These are phyloP conservation scores for Pelmatolapia mariae DNA, from an alignment of 2,113 vertebrate genomes.

Conservation along the genomic window DNA sequence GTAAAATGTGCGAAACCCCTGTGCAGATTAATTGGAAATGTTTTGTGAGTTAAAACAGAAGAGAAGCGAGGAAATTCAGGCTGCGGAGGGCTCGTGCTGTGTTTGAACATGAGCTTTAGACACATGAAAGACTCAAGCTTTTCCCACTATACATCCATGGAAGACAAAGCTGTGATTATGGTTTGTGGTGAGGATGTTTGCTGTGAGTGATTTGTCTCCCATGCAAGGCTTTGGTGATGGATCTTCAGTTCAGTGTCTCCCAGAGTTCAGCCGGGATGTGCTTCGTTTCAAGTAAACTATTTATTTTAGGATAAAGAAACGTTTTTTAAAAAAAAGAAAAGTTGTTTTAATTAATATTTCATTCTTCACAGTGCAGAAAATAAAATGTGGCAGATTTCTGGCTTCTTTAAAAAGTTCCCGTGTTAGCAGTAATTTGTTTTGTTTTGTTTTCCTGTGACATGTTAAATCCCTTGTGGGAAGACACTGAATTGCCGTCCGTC, in stretches of 20 bases:
- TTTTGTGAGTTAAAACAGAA: not conserved
- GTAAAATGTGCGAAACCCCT: not conserved
- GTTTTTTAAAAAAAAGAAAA: not conserved
- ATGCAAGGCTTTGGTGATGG: slow-evolving; percentile 19
- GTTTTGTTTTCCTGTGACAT: not conserved
- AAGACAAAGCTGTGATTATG: slow-evolving; percentile 56
- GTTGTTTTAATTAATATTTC: not conserved
- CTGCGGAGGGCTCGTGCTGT: slow-evolving; percentile 9
- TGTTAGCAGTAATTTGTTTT: not conserved
- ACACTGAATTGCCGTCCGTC: not conserved
- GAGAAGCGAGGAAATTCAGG: not conserved
- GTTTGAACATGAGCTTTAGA: slow-evolving; percentile 36
- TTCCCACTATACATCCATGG: slow-evolving; percentile 50
- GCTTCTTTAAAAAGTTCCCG: not conserved
- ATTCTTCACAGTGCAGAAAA: not conserved
- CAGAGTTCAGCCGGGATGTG: not conserved
- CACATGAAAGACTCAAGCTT: slow-evolving; percentile 35
- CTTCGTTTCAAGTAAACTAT: not conserved
- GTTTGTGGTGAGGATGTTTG: slow-evolving; percentile 51
- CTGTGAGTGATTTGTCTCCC: slow-evolving; percentile 47
- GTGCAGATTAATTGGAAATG: slow-evolving; percentile 4
- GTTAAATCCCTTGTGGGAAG: not conserved
- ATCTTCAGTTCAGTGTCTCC: not conserved
- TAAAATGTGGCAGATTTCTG: not conserved
- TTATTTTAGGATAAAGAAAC: not conserved